These are phyloP conservation scores for Cheilosia urbana DNA, from an alignment of 2,888 invertebrate species.

Conservation along the genomic window DNA sequence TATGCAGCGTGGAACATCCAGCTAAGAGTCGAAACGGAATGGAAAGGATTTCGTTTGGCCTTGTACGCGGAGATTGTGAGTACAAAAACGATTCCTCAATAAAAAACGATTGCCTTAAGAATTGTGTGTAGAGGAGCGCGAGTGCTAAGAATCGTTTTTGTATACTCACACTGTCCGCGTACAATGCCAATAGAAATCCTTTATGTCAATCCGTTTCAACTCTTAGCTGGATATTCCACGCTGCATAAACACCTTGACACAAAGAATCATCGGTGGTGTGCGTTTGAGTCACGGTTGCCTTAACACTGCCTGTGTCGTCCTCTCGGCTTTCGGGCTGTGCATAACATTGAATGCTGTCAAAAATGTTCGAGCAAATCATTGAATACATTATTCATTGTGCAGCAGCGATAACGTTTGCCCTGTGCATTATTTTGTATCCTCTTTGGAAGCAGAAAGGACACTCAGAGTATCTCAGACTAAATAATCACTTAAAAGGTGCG, in stretches of 20 bases:
- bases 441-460: slow-evolving; percentile 11
- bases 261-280: slow-evolving; percentile 20
- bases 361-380: slow-evolving; percentile 28
- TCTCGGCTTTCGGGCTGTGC: neutral
- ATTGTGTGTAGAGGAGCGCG: neutral
- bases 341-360: slow-evolving; percentile 47
- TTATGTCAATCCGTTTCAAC: slow-evolving; percentile 13
- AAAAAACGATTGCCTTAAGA: too few relatives aligned
- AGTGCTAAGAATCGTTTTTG: slow-evolving; percentile 23
- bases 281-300: slow-evolving; percentile 27
- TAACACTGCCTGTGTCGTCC: slow-evolving; percentile 12
- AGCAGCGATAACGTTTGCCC: neutral
- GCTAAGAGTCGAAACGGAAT: too few relatives aligned
- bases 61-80: too few relatives aligned
- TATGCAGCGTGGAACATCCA: too few relatives aligned
- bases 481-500: slow-evolving; percentile 69
- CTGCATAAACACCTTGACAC: slow-evolving; percentile 45
- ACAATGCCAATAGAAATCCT: slow-evolving; percentile 36
- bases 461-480: slow-evolving; percentile 31
- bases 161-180: neutral
- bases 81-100: too few relatives aligned
- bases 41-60: too few relatives aligned
- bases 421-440: neutral
- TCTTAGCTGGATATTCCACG: neutral
- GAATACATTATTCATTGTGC: slow-evolving; percentile 38